phyloP scores from a whole-genome alignment of 1,140 invertebrate genomes.

The Frieseomelitta varia region DNA sequence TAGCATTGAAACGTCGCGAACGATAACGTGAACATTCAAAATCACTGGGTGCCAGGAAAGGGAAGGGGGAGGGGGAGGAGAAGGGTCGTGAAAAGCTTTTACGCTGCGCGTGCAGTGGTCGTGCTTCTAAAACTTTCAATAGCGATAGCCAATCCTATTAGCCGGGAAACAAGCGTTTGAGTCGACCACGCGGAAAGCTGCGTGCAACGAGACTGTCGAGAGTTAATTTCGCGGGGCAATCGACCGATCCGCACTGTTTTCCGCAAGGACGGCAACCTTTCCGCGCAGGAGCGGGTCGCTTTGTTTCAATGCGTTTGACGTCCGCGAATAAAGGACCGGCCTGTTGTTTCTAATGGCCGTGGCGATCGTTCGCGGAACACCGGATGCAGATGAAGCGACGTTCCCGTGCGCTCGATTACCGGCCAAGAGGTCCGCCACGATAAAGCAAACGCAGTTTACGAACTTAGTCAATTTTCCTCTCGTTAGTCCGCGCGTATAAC shows the following conservation, averaged over 20 bases:
- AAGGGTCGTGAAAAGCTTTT: conserved; percentile 1
- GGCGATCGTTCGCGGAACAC: conserved; percentile 18
- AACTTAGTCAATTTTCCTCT: conserved; percentile 45
- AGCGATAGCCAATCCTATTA: conserved; percentile 17
- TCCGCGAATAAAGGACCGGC: conserved; percentile 24
- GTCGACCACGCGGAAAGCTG: conserved; percentile 7
- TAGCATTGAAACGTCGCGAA: not conserved
- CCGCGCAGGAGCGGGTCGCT: not conserved
- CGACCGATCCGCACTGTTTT: conserved; percentile 13
- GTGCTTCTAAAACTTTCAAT: conserved; percentile 11
- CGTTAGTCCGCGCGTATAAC: conserved; percentile 12
- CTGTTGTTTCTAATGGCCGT: conserved; percentile 17
- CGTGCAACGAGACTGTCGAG: conserved; percentile 12
- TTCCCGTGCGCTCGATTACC: conserved; percentile 57
- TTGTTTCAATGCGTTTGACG: conserved; percentile 45
- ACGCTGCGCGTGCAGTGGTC: not conserved
- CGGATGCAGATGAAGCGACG: conserved; percentile 18
- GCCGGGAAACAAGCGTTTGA: conserved; percentile 6
- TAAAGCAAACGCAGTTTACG: conserved; percentile 49
- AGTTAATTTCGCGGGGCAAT: conserved; percentile 48
- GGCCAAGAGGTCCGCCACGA: not conserved
- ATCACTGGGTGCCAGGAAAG: not conserved
- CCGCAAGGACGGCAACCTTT: not conserved
- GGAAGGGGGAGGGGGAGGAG: no score
- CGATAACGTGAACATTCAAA: not conserved